Evolutionary conservation across 2,797 vertebrate species (phyloP).

Genomic region (Crocidura indochinensis): DNA sequence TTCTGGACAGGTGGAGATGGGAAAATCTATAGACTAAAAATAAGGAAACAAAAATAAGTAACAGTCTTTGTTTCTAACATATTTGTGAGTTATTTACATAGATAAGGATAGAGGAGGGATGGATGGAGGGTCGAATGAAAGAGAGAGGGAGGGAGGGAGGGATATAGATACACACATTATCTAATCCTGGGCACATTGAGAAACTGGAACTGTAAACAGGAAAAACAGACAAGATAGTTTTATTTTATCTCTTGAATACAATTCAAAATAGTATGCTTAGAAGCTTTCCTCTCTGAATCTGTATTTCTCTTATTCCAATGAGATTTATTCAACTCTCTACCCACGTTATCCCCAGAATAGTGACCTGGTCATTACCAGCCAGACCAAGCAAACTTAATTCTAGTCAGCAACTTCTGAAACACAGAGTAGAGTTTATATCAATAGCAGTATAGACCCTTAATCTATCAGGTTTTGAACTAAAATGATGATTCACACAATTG

Average conservation of each 20-base stretch:
- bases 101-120: too few relatives aligned
- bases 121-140: too few relatives aligned
- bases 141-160: not conserved
- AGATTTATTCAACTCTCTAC: slow-evolving; percentile 7
- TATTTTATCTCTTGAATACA: not conserved
- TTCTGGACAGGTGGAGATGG: not conserved
- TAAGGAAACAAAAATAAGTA: not conserved
- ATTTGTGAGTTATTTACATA: not conserved
- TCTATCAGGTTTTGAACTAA: not conserved
- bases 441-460: not conserved
- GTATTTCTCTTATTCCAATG: not conserved
- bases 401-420: not conserved
- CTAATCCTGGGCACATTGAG: not conserved
- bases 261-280: not conserved
- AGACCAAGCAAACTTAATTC: slow-evolving; percentile 29
- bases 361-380: not conserved
- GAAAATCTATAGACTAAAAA: not conserved
- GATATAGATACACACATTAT: not conserved
- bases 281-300: not conserved
- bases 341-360: not conserved
- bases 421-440: not conserved
- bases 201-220: not conserved
- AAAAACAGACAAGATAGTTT: not conserved
- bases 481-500: not conserved
- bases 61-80: not conserved